Evolutionary conservation across 2,797 vertebrate species (phyloP).

Genomic region (Thamnophis elegans): DNA sequence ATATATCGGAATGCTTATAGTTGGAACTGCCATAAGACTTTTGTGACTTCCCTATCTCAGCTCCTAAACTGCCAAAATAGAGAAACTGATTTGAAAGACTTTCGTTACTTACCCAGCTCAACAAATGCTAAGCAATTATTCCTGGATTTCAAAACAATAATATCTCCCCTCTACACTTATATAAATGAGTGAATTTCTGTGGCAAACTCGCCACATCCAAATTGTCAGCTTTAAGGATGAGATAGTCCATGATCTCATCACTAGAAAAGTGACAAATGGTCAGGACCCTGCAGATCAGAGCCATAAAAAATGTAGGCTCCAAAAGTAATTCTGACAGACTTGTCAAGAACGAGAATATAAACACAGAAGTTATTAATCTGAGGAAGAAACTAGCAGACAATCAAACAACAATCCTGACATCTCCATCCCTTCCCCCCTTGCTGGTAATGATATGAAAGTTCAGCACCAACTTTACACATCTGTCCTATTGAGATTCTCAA

Average conservation of each 20-base stretch:
- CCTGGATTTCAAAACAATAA: not conserved
- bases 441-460: not conserved
- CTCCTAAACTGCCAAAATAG: not conserved
- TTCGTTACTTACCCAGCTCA: not conserved
- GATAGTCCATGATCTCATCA: not conserved
- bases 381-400: not conserved
- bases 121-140: not conserved
- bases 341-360: not conserved
- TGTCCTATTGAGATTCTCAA: not conserved
- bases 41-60: not conserved
- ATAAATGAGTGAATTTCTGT: not conserved
- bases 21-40: not conserved
- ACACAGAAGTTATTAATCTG: not conserved
- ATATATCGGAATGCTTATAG: not conserved
- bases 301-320: not conserved
- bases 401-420: not conserved
- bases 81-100: not conserved
- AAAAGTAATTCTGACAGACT: not conserved
- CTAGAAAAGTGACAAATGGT: not conserved
- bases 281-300: not conserved
- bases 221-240: not conserved
- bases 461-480: not conserved
- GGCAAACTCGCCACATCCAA: not conserved
- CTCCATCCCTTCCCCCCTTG: fast-evolving
- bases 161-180: not conserved